Percentiles rank a stretch among this genome's conserved stretches.
These are phyloP conservation scores for Hemibagrus guttatus DNA, from an alignment of 2,797 vertebrate genomes.

Conservation along the genomic window DNA sequence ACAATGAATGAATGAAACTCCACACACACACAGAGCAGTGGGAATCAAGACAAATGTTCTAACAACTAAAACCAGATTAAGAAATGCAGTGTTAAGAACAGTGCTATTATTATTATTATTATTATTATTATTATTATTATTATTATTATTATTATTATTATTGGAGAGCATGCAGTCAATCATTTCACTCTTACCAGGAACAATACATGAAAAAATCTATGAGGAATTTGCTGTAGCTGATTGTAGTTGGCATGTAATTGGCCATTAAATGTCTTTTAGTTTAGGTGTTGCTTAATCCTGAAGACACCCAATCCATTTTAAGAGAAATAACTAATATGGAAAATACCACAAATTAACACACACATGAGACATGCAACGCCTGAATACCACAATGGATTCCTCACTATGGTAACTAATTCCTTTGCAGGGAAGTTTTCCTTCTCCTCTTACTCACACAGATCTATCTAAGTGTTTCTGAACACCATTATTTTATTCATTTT, in stretches of 20 bases:
- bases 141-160: background rate
- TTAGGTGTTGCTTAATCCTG: background rate
- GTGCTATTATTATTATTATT: no score
- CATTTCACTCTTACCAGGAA: background rate
- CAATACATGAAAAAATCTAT: background rate
- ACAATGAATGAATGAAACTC: no score
- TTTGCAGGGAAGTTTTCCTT: background rate
- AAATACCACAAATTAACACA: background rate
- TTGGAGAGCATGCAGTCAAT: background rate
- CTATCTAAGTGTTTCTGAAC: background rate
- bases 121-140: background rate
- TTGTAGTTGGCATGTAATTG: background rate
- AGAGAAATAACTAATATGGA: background rate
- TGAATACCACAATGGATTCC: background rate
- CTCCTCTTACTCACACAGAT: background rate
- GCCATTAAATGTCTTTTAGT: background rate
- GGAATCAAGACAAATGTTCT: no score
- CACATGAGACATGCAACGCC: background rate
- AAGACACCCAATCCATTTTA: background rate
- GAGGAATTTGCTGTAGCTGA: background rate
- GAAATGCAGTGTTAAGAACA: no score
- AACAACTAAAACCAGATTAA: no score
- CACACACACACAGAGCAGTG: no score
- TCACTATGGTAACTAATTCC: conserved; percentile 4
- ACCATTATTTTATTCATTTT: background rate